Conservation (phyloP, 1,140 invertebrate genomes). For the Oedothorax gibbosus region DNA sequence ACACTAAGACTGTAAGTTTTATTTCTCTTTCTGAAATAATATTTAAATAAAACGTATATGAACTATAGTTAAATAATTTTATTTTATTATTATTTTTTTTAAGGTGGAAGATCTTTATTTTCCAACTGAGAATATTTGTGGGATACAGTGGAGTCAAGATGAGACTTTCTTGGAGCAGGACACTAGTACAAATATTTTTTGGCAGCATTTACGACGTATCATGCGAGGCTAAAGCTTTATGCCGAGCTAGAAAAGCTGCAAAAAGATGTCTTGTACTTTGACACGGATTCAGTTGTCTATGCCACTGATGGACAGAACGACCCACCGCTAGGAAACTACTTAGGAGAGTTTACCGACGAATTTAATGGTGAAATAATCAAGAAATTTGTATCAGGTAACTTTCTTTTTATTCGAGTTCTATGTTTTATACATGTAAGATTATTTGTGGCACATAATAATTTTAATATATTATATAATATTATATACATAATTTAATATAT, state of each 20-base stretch:
- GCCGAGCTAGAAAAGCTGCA: slow-evolving; percentile 2
- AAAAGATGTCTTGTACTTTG: background rate
- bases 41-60: background rate
- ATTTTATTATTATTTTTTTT: background rate
- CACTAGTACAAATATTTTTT: slow-evolving; percentile 4
- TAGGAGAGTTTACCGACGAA: slow-evolving; percentile 27
- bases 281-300: slow-evolving; percentile 19
- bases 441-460: background rate
- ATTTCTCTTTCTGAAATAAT: too few relatives aligned
- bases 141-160: background rate
- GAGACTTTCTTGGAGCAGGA: background rate
- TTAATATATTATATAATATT: background rate
- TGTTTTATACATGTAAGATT: background rate
- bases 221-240: background rate
- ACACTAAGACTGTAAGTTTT: background rate
- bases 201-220: background rate
- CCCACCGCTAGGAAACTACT: slow-evolving; percentile 1
- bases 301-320: background rate
- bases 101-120: background rate
- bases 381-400: slow-evolving; percentile 7
- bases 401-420: background rate
- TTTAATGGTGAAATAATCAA: background rate
- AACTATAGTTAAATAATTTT: background rate
- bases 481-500: slow-evolving; percentile 9
- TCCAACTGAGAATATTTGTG: background rate